Conservation (phyloP, 92 coral and sea anemone genomes). For the Heteractis magnifica region DNA sequence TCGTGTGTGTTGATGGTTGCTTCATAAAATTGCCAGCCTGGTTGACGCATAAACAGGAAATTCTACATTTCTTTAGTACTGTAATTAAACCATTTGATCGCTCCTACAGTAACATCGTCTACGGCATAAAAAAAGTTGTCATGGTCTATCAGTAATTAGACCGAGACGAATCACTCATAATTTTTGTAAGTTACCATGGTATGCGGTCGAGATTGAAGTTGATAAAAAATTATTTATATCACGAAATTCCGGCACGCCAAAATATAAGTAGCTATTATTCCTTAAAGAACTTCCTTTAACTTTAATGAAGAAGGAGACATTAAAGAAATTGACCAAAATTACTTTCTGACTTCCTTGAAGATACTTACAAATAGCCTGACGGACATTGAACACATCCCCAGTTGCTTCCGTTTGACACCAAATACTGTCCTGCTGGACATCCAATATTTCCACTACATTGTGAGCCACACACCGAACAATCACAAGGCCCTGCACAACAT, state of each 20-base stretch:
- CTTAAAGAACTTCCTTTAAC: not conserved
- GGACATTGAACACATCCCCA: slow-evolving; percentile 90
- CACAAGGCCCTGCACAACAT: slow-evolving; percentile 68
- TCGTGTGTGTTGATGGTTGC: too few species aligned
- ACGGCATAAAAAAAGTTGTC: not conserved
- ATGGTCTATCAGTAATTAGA: not conserved
- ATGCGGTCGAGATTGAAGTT: not conserved
- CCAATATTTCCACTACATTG: slow-evolving; percentile 75
- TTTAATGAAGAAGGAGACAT: not conserved
- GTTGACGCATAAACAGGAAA: not conserved
- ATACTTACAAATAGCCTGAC: slow-evolving; percentile 86
- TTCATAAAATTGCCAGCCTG: too few species aligned
- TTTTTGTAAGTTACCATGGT: not conserved
- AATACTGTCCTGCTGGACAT: slow-evolving; percentile 81
- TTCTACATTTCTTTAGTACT: too few species aligned
- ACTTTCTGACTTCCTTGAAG: not conserved
- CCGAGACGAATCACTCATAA: not conserved
- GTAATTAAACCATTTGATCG: not conserved
- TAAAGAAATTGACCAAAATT: not conserved
- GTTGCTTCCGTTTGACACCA: slow-evolving; percentile 58
- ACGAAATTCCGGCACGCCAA: too few species aligned
- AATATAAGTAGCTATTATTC: too few species aligned
- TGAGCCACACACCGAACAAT: slow-evolving; percentile 86
- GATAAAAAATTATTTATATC: not conserved
- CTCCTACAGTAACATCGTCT: not conserved